Percentiles rank a stretch among this genome's conserved stretches.
phyloP scores from a whole-genome alignment of 2,888 invertebrate genomes.

The Pogonocherus hispidulus region DNA sequence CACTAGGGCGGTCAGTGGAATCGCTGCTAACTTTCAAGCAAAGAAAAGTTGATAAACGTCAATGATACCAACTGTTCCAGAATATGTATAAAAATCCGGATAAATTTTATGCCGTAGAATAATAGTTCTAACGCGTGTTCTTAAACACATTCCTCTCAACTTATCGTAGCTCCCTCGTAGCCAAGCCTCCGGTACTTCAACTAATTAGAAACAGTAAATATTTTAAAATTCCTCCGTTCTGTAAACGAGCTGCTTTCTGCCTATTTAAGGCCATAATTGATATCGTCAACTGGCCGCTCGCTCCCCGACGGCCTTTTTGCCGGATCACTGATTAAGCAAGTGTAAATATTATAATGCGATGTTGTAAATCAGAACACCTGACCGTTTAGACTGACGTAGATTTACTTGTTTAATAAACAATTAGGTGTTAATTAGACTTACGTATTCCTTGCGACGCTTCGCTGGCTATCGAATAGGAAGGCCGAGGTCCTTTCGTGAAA shows the following conservation, averaged over 20 bases:
- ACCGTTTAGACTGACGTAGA: slow-evolving; percentile 39
- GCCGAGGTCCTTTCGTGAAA: neutral
- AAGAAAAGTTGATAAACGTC: too few relatives aligned
- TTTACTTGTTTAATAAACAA: slow-evolving; percentile 44
- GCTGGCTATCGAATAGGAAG: slow-evolving; percentile 2
- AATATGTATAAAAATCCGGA: too few relatives aligned
- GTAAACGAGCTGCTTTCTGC: slow-evolving; percentile 11
- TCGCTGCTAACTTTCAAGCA: too few relatives aligned
- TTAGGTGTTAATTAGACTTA: slow-evolving; percentile 42
- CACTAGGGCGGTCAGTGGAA: too few relatives aligned
- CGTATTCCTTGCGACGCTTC: slow-evolving; percentile 34
- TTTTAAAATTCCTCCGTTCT: slow-evolving; percentile 9
- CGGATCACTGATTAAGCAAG: slow-evolving; percentile 1
- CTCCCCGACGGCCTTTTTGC: slow-evolving; percentile 1
- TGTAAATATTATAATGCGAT: slow-evolving; percentile 7
- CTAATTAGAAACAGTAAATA: slow-evolving; percentile 15
- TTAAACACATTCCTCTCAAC: neutral
- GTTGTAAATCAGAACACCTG: slow-evolving; percentile 46
- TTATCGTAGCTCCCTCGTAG: neutral
- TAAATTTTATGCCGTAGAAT: too few relatives aligned
- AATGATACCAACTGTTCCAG: too few relatives aligned
- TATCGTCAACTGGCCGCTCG: slow-evolving; percentile 15
- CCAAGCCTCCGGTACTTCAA: neutral
- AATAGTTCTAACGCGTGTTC: too few relatives aligned
- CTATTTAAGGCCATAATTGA: slow-evolving; percentile 17